Evolutionary conservation across 2,113 vertebrate species (phyloP), one percentile per base, ranked within the genome.

Genomic region (Onychostruthus taczanowskii): DNA sequence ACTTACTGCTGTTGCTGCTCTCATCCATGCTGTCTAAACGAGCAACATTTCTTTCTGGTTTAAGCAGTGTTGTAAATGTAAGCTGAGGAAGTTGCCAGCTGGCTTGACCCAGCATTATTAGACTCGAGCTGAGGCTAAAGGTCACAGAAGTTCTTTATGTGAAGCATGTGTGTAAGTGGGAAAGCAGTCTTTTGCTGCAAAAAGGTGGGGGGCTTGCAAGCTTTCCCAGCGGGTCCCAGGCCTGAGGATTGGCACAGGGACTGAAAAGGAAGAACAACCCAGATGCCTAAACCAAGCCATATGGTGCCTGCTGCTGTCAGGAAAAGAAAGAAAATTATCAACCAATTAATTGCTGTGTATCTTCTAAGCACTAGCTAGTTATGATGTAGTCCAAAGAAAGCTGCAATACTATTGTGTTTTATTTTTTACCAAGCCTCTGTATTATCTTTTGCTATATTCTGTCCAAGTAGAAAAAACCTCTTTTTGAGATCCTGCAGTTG

Each of bases 81-180:
- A 92, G 88, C 79, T 44, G 79, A 93, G 78, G 72, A 95, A 90
- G 88, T 88, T 96, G 92, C 95, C 94, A 93, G 92, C 94, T 95
- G 94, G 85, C 85, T 92, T 95, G 93, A 96, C 93, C 94, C 59
- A 84, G 76, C 73, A 35, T 88, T 86, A 89, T 90, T 86, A 89
- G 77, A 64, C 92, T 94, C 0, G 1, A 88, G 73, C 80, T 87
- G 56, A 90, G 90, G 90, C 53, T 90, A 94, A 95, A 92, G 94
- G 93, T 95, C 94, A 55, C 64, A 33, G 6, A 73, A 93, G 85
- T 96, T 87, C 85, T 94, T 92, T 94, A 77, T 90, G 58, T 79
- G 88, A 92, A 94, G 88, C 92, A 82, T 95, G 73, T 92, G 93
- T 95, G 69, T 41, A 89, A 96, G 92, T 61, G 68, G 61, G 88